phyloP scores from a whole-genome alignment of 2,797 vertebrate genomes.

The Cyprinella venusta region DNA sequence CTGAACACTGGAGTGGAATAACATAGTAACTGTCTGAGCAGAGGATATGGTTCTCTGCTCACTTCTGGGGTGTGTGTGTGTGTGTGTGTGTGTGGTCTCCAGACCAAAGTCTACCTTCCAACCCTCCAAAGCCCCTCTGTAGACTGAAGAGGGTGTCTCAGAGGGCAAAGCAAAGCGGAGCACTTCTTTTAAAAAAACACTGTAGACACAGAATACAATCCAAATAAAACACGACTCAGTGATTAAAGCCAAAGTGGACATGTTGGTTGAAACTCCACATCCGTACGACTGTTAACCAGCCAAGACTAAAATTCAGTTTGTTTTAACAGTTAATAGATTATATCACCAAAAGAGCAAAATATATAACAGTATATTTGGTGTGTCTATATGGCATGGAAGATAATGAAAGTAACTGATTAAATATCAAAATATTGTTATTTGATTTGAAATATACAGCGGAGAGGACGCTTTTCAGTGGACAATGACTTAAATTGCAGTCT shows the following conservation, averaged over 20 bases:
- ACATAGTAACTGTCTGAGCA: slow-evolving; percentile 40
- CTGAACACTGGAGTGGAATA: slow-evolving; percentile 42
- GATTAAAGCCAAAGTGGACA: slow-evolving; percentile 30
- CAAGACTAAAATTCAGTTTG: slow-evolving; percentile 31
- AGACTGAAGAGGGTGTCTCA: slow-evolving; percentile 34
- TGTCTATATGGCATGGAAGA: not conserved
- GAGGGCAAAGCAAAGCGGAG: slow-evolving; percentile 37
- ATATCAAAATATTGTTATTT: not conserved
- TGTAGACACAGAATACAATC: slow-evolving; percentile 29
- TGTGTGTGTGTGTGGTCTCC: slow-evolving; percentile 62
- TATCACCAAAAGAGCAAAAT: slow-evolving; percentile 14
- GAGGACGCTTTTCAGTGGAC: not conserved
- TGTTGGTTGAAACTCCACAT: slow-evolving; percentile 47
- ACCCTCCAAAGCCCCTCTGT: slow-evolving; percentile 27
- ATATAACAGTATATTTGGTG: not conserved
- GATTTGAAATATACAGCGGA: not conserved
- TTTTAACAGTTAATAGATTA: slow-evolving; percentile 30
- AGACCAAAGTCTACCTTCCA: slow-evolving; percentile 38
- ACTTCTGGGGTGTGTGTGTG: slow-evolving; percentile 55
- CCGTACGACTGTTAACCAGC: slow-evolving; percentile 17
- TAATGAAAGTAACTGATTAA: not conserved
- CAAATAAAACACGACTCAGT: slow-evolving; percentile 48
- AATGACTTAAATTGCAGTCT: not conserved
- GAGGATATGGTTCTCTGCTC: slow-evolving; percentile 34
- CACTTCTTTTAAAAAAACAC: slow-evolving; percentile 26